Percentiles rank a stretch among this genome's conserved stretches.
Evolutionary conservation across 1,140 invertebrate genomes (phyloP).

Genomic region (Monomorium pharaonis): DNA sequence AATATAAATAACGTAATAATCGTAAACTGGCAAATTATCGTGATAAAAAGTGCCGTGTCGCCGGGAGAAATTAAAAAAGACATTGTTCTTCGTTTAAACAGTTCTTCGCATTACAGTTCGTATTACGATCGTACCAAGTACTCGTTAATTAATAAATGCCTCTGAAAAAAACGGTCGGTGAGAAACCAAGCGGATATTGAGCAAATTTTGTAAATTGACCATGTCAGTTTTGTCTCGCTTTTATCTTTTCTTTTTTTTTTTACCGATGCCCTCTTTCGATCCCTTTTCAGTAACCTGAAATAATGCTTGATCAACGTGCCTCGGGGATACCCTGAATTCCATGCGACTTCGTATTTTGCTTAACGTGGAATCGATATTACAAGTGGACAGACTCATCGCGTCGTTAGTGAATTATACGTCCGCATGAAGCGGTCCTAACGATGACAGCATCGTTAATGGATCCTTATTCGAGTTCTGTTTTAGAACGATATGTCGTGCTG

Average conservation of each 20-base stretch:
- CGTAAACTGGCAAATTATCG: conserved; percentile 3
- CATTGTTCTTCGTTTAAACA: neutral
- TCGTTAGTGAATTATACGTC: conserved; percentile 55
- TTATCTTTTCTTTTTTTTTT: neutral
- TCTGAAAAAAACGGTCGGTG: neutral
- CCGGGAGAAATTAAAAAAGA: neutral
- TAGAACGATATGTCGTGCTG: conserved; percentile 52
- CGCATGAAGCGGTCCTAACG: conserved; percentile 47
- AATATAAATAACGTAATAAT: neutral
- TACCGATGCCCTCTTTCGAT: neutral
- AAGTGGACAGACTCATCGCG: conserved; percentile 51
- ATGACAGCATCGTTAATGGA: conserved; percentile 55
- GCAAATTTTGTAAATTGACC: neutral
- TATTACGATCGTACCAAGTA: neutral
- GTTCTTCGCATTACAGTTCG: neutral
- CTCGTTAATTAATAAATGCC: neutral
- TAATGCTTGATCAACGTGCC: neutral
- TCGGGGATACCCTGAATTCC: neutral
- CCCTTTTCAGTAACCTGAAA: neutral
- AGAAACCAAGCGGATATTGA: neutral
- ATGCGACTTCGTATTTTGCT: conserved; percentile 17
- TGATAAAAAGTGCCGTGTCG: neutral
- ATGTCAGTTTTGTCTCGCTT: neutral
- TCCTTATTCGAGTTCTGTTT: conserved; percentile 55
- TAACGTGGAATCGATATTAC: conserved; percentile 31